phyloP scores from a whole-genome alignment of 2,797 vertebrate species.

The Spinibarbus caldwelli region DNA sequence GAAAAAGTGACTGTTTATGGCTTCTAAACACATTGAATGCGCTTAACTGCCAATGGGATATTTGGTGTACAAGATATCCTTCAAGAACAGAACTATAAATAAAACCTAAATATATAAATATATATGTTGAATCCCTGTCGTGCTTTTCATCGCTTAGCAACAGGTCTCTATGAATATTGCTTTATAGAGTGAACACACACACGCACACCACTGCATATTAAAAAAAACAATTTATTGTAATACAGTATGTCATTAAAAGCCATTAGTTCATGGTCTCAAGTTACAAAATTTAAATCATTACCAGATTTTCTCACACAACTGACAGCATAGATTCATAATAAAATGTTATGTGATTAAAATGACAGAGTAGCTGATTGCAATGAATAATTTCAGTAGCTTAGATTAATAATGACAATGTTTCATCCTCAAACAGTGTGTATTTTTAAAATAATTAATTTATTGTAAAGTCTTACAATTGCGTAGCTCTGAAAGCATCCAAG shows the following conservation, averaged over 20 bases:
- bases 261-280: slow-evolving; percentile 13
- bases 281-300: background rate
- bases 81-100: slow-evolving; percentile 90
- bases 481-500: slow-evolving; percentile 5
- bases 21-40: slow-evolving; percentile 99
- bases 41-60: slow-evolving; percentile 99
- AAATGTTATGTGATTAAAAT: slow-evolving; percentile 6
- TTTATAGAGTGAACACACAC: slow-evolving; percentile 11
- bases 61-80: slow-evolving; percentile 99
- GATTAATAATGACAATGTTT: slow-evolving; percentile 11
- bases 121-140: slow-evolving; percentile 56
- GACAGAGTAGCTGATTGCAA: slow-evolving; percentile 3
- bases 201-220: background rate
- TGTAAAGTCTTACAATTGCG: background rate
- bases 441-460: too few relatives aligned
- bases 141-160: slow-evolving; percentile 58
- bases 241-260: slow-evolving; percentile 22
- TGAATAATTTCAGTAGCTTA: background rate
- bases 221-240: slow-evolving; percentile 28
- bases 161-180: slow-evolving; percentile 22
- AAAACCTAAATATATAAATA: slow-evolving; percentile 92
- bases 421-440: background rate
- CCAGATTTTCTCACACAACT: background rate
- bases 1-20: slow-evolving; percentile 99
- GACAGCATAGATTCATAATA: background rate